Conservation (phyloP, 2,113 vertebrate genomes). For the Excalfactoria chinensis region DNA sequence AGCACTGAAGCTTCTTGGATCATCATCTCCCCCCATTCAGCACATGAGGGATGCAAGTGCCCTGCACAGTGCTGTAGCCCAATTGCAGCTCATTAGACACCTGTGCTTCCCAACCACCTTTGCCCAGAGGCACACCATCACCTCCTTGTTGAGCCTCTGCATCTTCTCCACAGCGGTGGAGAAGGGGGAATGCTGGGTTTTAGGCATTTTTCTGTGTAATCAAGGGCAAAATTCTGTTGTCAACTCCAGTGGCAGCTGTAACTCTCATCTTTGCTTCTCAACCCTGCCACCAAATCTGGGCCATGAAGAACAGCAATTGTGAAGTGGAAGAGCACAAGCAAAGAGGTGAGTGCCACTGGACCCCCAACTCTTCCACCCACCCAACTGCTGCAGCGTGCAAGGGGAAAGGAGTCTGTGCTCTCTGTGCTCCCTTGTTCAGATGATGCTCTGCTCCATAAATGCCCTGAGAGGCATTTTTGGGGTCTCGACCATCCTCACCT, state of each 20-base stretch:
- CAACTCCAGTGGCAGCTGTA: neutral
- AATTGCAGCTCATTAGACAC: neutral
- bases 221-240: neutral
- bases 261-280: neutral
- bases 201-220: neutral
- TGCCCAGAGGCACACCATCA: neutral
- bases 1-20: neutral
- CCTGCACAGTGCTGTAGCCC: neutral
- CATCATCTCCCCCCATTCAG: neutral
- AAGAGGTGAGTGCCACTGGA: neutral
- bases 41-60: neutral
- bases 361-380: neutral
- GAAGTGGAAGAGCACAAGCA: neutral
- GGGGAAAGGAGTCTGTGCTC: neutral
- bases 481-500: neutral
- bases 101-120: neutral
- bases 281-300: neutral
- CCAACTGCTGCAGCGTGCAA: rapidly evolving
- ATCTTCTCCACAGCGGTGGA: neutral
- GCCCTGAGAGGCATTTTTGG: neutral
- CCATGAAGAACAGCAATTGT: neutral
- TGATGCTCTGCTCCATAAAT: neutral
- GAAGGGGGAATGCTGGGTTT: neutral
- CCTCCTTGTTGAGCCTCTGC: neutral
- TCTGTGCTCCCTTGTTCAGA: neutral